Evolutionary conservation across 1,140 invertebrate species (phyloP).

Genomic region (Drosophila nannoptera): DNA sequence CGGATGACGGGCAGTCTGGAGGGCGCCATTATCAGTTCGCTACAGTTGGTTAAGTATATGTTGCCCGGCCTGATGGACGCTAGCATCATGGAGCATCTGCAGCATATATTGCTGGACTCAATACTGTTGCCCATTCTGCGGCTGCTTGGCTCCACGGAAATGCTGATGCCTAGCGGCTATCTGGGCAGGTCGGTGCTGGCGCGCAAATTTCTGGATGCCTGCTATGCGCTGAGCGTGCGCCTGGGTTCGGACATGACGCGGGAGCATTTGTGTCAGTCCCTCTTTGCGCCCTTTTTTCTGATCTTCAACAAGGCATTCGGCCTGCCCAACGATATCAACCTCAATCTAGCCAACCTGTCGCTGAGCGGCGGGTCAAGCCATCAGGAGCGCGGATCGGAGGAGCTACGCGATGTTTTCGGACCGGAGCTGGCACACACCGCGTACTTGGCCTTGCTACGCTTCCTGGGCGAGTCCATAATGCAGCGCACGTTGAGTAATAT

Average conservation of each 20-base stretch:
- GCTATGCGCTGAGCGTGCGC: slow-evolving; percentile 88
- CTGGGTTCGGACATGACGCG: slow-evolving; percentile 92
- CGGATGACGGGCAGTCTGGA: slow-evolving; percentile 91
- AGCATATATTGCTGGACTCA: slow-evolving; percentile 87
- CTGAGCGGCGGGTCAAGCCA: slow-evolving; percentile 28
- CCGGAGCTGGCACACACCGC: slow-evolving; percentile 89
- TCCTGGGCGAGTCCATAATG: slow-evolving; percentile 86
- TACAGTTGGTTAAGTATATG: slow-evolving; percentile 89
- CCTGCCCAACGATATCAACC: slow-evolving; percentile 82
- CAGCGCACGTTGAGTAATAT: slow-evolving; percentile 87
- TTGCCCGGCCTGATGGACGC: slow-evolving; percentile 91
- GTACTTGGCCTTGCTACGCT: slow-evolving; percentile 89
- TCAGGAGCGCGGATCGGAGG: slow-evolving; percentile 83
- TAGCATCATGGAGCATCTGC: slow-evolving; percentile 90
- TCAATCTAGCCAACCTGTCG: slow-evolving; percentile 54
- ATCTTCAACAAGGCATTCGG: slow-evolving; percentile 90
- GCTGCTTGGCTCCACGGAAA: slow-evolving; percentile 85
- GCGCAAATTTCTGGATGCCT: slow-evolving; percentile 88
- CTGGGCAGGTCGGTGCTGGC: slow-evolving; percentile 86
- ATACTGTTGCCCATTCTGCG: slow-evolving; percentile 89
- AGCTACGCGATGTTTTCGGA: slow-evolving; percentile 90
- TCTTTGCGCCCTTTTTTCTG: slow-evolving; percentile 89
- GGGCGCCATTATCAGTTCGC: slow-evolving; percentile 91
- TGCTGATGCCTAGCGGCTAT: slow-evolving; percentile 88
- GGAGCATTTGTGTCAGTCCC: slow-evolving; percentile 86